Percentiles rank a stretch among this genome's conserved stretches.
These are phyloP conservation scores for Pagetopsis macropterus DNA, from an alignment of 2,797 vertebrate genomes.

Conservation along the genomic window DNA sequence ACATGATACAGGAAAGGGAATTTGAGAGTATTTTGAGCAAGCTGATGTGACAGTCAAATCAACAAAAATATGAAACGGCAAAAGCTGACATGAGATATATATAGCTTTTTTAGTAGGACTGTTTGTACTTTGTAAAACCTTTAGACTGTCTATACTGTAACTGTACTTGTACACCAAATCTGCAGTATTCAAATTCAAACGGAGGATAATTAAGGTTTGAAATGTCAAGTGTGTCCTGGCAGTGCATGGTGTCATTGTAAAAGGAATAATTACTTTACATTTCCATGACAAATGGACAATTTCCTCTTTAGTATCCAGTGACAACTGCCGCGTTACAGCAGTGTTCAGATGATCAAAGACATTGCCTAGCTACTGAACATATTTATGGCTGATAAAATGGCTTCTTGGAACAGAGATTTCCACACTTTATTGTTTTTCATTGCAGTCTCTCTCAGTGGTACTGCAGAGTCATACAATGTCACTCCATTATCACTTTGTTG, in stretches of 20 bases:
- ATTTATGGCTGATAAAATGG: background rate
- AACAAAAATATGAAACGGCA: conserved; percentile 21
- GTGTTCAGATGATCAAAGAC: conserved; percentile 6
- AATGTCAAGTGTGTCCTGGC: conserved; percentile 7
- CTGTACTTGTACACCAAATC: background rate
- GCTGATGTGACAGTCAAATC: conserved; percentile 28
- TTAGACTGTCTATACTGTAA: background rate
- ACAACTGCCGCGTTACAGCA: background rate
- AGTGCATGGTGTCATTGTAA: background rate
- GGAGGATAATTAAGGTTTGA: conserved; percentile 10
- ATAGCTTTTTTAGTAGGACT: background rate
- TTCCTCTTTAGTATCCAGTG: conserved; percentile 15
- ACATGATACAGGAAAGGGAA: conserved; percentile 33
- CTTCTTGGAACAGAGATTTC: conserved; percentile 28
- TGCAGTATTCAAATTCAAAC: background rate
- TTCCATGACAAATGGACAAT: background rate
- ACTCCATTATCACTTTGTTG: conserved; percentile 47
- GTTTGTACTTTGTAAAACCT: conserved; percentile 14
- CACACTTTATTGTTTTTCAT: conserved; percentile 13
- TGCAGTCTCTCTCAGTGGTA: conserved; percentile 13
- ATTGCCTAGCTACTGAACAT: background rate
- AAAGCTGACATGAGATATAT: background rate
- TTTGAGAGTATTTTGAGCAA: conserved; percentile 28
- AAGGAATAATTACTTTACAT: conserved; percentile 10
- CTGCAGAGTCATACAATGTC: conserved; percentile 22